Base-by-base conservation (phyloP, 2,888 invertebrate species). In the Drosophila neotestacea region DNA sequence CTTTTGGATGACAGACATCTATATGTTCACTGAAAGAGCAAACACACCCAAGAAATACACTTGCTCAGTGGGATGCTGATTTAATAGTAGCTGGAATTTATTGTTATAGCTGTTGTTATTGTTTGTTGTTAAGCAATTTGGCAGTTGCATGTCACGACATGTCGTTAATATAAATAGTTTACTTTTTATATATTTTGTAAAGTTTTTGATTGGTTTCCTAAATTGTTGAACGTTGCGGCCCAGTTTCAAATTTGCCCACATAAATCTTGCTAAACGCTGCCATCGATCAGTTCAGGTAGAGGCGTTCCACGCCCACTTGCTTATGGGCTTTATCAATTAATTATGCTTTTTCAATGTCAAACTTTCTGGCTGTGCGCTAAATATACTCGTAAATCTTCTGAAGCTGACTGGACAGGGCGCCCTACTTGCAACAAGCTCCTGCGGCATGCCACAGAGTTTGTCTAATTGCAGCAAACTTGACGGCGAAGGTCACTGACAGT, bases 331-430 rank as follows among this genome's bases (percentile, higher is more conserved):
- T 32, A 27, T 80, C 87, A 88, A 91, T 91, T 90, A 89, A 88
- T 90, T 84, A 81, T 77, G 79, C 78, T 89, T 90, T 83, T 87
- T 86, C 88, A 91, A 88, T 84, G 89, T 90, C 88, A 89, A 84
- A 73, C 83, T 81, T 84, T 81, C 82, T 71, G 58, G 13, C 32
- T 13, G 34, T 9, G 27, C 44, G 27, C 46, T 38, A 47, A 58
- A 36, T 11, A 46, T 7, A 34, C 55, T 56, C 44, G 44, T 56
- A 44, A 56, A 56, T 55, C 61, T 60, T 48, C n/a, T 13, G 36
- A 28, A 63, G 58, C 66, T 44, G 38, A 34, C 39, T 60, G 66
- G 66, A 16, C 6, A 34, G 44, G 5, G 38, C 38, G 44, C 22
- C 16, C 16, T 27, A 36, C 38, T 27, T 44, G 52, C 58, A 56